Conservation (phyloP, 1,140 invertebrate genomes). For the Hirudo medicinalis region DNA sequence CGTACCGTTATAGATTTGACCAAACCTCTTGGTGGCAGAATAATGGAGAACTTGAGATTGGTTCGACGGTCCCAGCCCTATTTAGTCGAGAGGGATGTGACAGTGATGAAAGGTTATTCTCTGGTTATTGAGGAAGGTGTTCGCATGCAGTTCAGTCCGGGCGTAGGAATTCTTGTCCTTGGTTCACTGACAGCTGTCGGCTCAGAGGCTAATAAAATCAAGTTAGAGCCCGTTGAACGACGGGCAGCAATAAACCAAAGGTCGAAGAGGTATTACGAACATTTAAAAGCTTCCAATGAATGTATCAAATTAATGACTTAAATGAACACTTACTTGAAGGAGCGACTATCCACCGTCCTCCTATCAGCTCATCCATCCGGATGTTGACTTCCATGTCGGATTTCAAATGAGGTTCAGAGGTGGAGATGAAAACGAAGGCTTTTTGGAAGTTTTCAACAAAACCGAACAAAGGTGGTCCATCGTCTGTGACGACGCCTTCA, state of each 20-base stretch:
- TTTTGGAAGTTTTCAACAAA: conserved; percentile 83
- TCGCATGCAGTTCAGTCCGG: conserved; percentile 81
- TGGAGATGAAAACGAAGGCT: conserved; percentile 47
- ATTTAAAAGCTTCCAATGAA: too few species aligned
- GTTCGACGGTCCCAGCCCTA: conserved; percentile 58
- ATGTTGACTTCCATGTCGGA: conserved; percentile 3
- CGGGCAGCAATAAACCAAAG: conserved; percentile 6
- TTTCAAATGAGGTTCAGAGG: conserved; percentile 25
- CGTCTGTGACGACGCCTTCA: conserved; percentile 86
- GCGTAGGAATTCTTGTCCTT: conserved; percentile 88
- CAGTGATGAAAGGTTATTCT: conserved; percentile 78
- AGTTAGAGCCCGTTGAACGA: conserved; percentile 55
- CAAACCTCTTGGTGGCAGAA: conserved; percentile 61
- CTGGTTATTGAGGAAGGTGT: conserved; percentile 79
- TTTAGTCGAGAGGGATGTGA: conserved; percentile 74
- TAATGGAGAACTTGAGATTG: conserved; percentile 60
- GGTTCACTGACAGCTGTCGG: conserved; percentile 78
- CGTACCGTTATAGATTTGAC: conserved; percentile 27
- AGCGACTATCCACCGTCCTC: too few species aligned
- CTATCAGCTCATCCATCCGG: neutral
- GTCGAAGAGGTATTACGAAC: neutral
- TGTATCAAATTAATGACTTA: too few species aligned
- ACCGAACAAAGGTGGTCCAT: conserved; percentile 92
- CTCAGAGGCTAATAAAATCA: conserved; percentile 59
- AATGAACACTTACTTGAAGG: too few species aligned